phyloP scores from a whole-genome alignment of 1,140 invertebrate genomes.

The Ceratoteleas bidentatus region DNA sequence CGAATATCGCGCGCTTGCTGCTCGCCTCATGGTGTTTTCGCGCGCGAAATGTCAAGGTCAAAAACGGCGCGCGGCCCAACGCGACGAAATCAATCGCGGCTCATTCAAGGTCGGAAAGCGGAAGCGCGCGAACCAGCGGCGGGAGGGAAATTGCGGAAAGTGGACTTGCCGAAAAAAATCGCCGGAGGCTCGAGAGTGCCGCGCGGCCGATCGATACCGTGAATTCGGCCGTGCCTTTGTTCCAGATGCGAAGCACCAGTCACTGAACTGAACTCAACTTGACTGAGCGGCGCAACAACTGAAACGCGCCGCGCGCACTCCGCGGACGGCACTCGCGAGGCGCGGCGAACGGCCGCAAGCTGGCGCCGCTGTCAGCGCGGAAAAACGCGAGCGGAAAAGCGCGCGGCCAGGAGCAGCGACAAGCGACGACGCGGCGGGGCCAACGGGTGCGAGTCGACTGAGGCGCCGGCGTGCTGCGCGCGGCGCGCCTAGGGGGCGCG shows the following conservation, averaged over 20 bases:
- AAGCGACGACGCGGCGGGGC: too few species aligned
- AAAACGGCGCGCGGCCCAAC: background rate
- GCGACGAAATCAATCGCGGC: slow-evolving; percentile 1
- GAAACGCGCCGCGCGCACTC: too few species aligned
- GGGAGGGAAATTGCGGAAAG: slow-evolving; percentile 52
- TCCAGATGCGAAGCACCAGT: slow-evolving; percentile 64
- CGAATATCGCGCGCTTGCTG: slow-evolving; percentile 7
- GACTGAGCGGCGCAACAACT: slow-evolving; percentile 44
- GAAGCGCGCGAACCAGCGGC: slow-evolving; percentile 4
- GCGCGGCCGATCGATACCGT: slow-evolving; percentile 51
- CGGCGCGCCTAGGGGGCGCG: too few species aligned
- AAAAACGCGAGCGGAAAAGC: too few species aligned
- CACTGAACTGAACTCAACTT: slow-evolving; percentile 64
- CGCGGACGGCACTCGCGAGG: too few species aligned
- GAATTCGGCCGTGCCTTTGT: slow-evolving; percentile 66
- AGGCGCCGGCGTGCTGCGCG: too few species aligned
- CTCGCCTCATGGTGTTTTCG: slow-evolving; percentile 12
- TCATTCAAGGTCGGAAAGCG: slow-evolving; percentile 6
- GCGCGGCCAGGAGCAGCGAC: too few species aligned
- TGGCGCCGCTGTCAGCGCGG: too few species aligned
- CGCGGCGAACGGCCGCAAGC: too few species aligned
- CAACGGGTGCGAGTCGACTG: too few species aligned
- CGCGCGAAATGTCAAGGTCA: slow-evolving; percentile 46
- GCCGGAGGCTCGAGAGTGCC: slow-evolving; percentile 35
- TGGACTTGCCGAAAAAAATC: slow-evolving; percentile 62